Percentiles rank a stretch among this genome's conserved stretches.
phyloP scores from a whole-genome alignment of 2,888 invertebrate species.

The Cephus nigrinus region DNA sequence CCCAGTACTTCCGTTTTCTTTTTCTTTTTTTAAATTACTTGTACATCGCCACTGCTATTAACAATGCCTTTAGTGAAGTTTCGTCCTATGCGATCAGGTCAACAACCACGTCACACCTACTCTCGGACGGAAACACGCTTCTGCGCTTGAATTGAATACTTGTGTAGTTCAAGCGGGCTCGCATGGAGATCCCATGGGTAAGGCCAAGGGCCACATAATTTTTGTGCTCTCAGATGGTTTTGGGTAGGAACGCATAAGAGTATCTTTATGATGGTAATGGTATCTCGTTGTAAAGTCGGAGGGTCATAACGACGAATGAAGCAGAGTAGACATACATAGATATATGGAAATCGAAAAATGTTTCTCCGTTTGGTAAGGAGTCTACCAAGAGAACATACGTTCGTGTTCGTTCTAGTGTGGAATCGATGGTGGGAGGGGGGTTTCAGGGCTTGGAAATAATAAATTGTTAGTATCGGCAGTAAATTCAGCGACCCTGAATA shows the following conservation, averaged over 20 bases:
- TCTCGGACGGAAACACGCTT: constrained; percentile 8
- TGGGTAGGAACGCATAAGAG: background rate
- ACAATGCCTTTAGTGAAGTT: background rate
- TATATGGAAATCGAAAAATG: background rate
- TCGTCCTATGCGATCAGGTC: background rate
- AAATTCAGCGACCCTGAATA: background rate
- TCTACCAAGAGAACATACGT: background rate
- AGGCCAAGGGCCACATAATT: background rate
- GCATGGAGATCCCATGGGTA: background rate
- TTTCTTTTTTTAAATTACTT: background rate
- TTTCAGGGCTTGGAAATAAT: background rate
- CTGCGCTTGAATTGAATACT: constrained; percentile 11
- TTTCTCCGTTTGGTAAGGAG: background rate
- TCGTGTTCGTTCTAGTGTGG: background rate
- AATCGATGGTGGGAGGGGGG: background rate
- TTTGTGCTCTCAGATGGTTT: background rate
- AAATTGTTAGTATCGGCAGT: background rate
- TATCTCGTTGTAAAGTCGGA: background rate
- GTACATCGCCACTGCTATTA: background rate
- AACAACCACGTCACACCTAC: constrained; percentile 12
- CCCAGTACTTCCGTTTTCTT: background rate
- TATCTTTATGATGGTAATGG: background rate
- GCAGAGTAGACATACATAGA: background rate
- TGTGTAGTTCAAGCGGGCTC: background rate
- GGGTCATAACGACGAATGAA: background rate